Base-by-base conservation (phyloP, 1,140 invertebrate species). In the Ctenoplectra terminalis region DNA sequence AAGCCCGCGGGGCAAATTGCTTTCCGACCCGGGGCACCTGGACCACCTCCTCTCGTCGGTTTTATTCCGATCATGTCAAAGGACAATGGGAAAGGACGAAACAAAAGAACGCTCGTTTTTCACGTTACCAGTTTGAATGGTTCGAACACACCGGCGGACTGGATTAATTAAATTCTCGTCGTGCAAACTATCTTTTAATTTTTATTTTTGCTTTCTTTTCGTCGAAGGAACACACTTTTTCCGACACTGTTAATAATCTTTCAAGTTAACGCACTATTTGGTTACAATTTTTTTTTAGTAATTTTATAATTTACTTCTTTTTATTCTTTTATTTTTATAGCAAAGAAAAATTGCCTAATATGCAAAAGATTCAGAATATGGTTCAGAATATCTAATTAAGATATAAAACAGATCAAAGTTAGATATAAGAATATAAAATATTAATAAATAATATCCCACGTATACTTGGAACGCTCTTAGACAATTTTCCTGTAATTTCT, bases 161-260 rank as follows among this genome's bases (percentile, higher is more conserved):
- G 67, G 50, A 71, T 71, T 64, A 67, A 76, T 76, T 67, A 76
- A n/a, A 66, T 56, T 76, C 74, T 66, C 50, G 13, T 40, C 37
- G 26, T 43, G 13, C 37, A n/a, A 71, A 48, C 54, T 37, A 54
- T 9, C 7, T n/a, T 9, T n/a, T 40, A 60, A 23, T 34, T 75
- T 9, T 1, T 26, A 4, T 20, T 31, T 43, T 9, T 46, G 17
- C 9, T 15, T 7, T 31, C 20, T 31, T 50, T 15, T 11, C 29
- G 2, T 0, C 0, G 13, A 8, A 23, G 0, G 0, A 5, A 52
- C 23, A 52, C 23, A 71, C 23, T 71, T 54, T n/a, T 26, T 9
- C 20, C 20, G 23, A 37, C n/a, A 46, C 8, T 29, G 11, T 64
- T 40, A 8, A 40, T 9, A 26, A 52, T 37, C 8, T 52, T 37